Base-by-base conservation (phyloP, 2,797 vertebrate species). In the Acanthurus leucopareius region DNA sequence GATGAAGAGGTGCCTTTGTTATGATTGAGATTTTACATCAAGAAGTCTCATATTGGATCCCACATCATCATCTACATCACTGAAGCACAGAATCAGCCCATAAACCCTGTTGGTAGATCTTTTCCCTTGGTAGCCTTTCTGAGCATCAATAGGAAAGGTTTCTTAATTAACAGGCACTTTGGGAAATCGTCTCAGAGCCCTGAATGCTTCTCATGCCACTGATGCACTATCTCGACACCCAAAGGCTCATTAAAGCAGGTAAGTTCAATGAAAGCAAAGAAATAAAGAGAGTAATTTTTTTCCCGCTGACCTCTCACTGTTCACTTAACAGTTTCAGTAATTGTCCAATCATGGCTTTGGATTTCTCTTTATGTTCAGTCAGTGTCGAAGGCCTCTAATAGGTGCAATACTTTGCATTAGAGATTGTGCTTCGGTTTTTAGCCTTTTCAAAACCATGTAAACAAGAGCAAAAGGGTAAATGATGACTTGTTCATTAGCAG, bases 11-110 rank as follows among this genome's bases (percentile, higher is more conserved):
- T 64, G 74, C 58, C 74, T 75, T 80, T 32, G 32, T 72, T 76
- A 59, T 88, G 83, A 92, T 93, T 75, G 88, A 88, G 87, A 88
- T 79, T 85, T 91, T 78, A 87, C 80, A 90, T 92, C 84, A 90
- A 83, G 84, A 85, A 78, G 75, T 58, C 60, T 76, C 57, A 54
- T 72, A 75, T 40, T 51, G 13, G 63, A 77, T 73, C 74, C 59
- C 64, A 44, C 66, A 25, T 78, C 66, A 80, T 91, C 82, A 83
- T 88, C 78, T 63, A 20, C 73, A 76, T 67, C 69, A 70, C 67
- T 51, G 44, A 72, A 93, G 88, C 89, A 66, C 58, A 84, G 73
- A 70, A 71, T 78, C 56, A 68, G 71, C 75, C 79, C 73, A 40
- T 52, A 65, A 76, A 19, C 45, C 20, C 17, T 14, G 69, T 22